Evolutionary conservation across 2,113 vertebrate species (phyloP).

Genomic region (Rynchops niger): DNA sequence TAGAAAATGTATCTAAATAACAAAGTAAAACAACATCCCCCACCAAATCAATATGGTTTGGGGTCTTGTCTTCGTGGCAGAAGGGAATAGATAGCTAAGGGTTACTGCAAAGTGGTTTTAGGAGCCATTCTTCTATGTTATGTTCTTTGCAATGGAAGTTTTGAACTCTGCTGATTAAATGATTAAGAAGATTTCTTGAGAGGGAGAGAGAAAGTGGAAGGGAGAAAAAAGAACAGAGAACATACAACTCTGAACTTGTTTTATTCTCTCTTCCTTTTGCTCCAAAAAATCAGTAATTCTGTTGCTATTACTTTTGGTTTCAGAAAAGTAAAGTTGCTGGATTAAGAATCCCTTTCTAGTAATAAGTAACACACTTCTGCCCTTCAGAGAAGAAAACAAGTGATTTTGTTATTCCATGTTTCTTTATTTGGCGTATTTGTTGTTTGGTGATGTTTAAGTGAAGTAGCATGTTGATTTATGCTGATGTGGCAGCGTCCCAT

Average conservation of each 20-base stretch:
- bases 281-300: background rate
- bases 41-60: background rate
- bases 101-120: background rate
- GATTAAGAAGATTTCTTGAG: background rate
- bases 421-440: background rate
- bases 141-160: background rate
- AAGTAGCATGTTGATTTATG: background rate
- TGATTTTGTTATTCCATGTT: background rate
- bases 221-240: background rate
- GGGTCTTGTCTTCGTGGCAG: background rate
- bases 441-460: background rate
- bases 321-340: background rate
- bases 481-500: background rate
- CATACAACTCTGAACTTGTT: background rate
- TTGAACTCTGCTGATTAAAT: background rate
- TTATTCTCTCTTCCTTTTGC: background rate
- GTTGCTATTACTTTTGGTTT: background rate
- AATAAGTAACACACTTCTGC: background rate
- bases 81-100: background rate
- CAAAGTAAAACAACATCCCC: background rate
- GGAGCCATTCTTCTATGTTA: background rate
- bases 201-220: background rate
- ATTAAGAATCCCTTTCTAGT: background rate
- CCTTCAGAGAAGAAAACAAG: background rate
- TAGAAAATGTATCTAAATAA: background rate